These are phyloP conservation scores for Gnathonemus longibarbis DNA, from an alignment of 2,113 vertebrate species.

Conservation along the genomic window DNA sequence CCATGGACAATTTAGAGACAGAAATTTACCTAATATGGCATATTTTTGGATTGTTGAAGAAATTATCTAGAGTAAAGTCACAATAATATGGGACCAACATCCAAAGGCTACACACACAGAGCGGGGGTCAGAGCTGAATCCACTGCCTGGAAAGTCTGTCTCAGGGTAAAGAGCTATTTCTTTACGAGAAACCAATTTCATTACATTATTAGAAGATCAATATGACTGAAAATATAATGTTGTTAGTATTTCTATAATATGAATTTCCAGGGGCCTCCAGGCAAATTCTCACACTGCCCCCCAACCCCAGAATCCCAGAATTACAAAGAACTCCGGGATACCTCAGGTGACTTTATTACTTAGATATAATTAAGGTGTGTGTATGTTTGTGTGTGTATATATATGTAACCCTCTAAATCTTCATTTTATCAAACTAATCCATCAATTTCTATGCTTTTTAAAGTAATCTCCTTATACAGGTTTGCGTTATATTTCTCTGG, in stretches of 20 bases:
- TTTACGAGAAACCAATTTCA: background rate
- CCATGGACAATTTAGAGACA: background rate
- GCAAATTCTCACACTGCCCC: background rate
- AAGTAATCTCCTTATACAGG: background rate
- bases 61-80: background rate
- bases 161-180: background rate
- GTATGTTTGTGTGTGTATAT: too few species aligned
- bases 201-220: background rate
- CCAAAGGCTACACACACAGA: background rate
- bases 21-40: background rate
- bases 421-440: background rate
- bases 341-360: background rate
- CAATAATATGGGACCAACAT: background rate
- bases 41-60: background rate
- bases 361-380: background rate
- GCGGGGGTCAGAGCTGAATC: background rate
- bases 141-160: background rate
- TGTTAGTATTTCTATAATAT: background rate
- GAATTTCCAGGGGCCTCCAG: background rate
- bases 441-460: background rate
- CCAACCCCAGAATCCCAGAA: background rate
- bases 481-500: background rate
- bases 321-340: background rate
- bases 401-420: background rate
- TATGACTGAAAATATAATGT: background rate